Evolutionary conservation across 2,797 vertebrate genomes (phyloP).

Genomic region (Darevskia nairensis): DNA sequence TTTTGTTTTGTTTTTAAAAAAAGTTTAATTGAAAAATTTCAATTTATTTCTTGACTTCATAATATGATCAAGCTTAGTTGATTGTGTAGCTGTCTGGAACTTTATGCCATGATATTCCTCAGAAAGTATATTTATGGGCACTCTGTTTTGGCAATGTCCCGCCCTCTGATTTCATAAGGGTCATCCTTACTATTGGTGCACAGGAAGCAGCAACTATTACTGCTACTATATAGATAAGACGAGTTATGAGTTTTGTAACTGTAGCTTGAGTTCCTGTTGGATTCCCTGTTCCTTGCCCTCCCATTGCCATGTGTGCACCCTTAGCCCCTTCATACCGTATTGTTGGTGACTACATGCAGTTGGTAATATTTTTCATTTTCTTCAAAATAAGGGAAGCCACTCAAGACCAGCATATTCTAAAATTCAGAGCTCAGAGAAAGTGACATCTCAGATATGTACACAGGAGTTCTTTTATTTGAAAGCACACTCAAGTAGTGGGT

Average conservation of each 20-base stretch:
- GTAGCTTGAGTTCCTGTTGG: not conserved
- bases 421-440: not conserved
- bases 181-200: not conserved
- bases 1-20: not conserved
- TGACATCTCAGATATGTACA: not conserved
- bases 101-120: slow-evolving; percentile 59
- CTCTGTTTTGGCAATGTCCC: slow-evolving; percentile 38
- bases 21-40: slow-evolving; percentile 40
- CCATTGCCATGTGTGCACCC: not conserved
- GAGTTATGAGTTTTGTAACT: not conserved
- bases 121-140: slow-evolving; percentile 63
- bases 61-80: slow-evolving; percentile 53
- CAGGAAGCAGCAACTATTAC: no score
- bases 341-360: not conserved
- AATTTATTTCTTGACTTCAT: slow-evolving; percentile 27
- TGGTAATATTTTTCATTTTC: not conserved
- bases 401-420: not conserved
- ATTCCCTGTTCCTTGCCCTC: not conserved
- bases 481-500: not conserved
- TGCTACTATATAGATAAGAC: not conserved
- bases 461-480: not conserved
- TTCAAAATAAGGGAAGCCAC: not conserved
- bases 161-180: slow-evolving; percentile 16
- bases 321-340: not conserved
- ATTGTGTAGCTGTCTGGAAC: slow-evolving; percentile 59